Conservation (phyloP, 2,888 invertebrate genomes). For the Nycteola revayana region DNA sequence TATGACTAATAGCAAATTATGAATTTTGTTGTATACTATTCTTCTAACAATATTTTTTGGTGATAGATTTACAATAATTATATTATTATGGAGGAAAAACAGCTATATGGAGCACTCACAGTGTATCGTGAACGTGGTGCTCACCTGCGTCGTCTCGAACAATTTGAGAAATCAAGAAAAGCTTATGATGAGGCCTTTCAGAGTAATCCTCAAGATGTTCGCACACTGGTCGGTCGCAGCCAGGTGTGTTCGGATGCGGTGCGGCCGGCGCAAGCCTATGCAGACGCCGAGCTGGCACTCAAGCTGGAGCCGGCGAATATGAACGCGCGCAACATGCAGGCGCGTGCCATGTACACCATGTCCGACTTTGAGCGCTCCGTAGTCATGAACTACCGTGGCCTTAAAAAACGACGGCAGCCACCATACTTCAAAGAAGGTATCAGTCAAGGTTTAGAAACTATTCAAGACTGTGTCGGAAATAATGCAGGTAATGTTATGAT, state of each 20-base stretch:
- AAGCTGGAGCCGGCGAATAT: constrained; percentile 65
- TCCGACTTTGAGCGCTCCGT: constrained; percentile 72
- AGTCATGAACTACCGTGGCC: constrained; percentile 69
- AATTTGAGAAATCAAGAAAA: constrained; percentile 68
- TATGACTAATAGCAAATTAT: no score
- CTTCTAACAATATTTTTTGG: no score
- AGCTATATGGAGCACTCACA: constrained; percentile 61
- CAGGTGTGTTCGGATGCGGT: constrained; percentile 71
- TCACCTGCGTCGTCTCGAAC: constrained; percentile 65
- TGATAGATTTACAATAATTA: no score
- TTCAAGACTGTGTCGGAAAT: constrained; percentile 70
- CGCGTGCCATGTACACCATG: constrained; percentile 72
- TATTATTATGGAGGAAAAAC: constrained; percentile 64
- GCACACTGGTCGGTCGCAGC: constrained; percentile 64
- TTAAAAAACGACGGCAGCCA: constrained; percentile 57
- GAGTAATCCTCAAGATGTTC: constrained; percentile 57
- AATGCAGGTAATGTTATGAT: constrained; percentile 71
- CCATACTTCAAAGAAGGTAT: constrained; percentile 74
- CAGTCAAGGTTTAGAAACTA: constrained; percentile 70
- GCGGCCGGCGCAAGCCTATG: constrained; percentile 63
- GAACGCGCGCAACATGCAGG: constrained; percentile 71
- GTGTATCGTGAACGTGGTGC: constrained; percentile 72
- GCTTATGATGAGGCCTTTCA: constrained; percentile 68
- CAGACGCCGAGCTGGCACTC: constrained; percentile 69
- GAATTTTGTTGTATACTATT: no score